Conservation (phyloP, 2,113 vertebrate genomes). For the Cranoglanis bouderius region DNA sequence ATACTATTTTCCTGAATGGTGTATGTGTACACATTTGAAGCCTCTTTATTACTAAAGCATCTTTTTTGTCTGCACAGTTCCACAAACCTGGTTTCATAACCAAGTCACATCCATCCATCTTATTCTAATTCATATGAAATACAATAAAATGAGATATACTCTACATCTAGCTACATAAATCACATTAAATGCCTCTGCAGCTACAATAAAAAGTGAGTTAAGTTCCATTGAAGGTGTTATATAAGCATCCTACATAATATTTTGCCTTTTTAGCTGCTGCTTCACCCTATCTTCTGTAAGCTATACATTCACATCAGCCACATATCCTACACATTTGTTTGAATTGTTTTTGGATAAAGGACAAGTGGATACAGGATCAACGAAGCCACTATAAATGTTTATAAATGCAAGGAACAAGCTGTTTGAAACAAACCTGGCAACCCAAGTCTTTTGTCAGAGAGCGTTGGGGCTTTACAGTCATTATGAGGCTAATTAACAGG, state of each 20-base stretch:
- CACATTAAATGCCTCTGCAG: constrained; percentile 41
- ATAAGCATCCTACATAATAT: constrained; percentile 30
- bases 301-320: neutral
- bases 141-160: constrained; percentile 41
- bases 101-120: constrained; percentile 35
- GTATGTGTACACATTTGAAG: constrained; percentile 14
- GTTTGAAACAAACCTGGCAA: constrained; percentile 45
- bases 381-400: constrained; percentile 31
- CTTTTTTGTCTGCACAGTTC: constrained; percentile 34
- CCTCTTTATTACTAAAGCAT: constrained; percentile 30
- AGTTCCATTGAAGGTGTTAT: constrained; percentile 28
- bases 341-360: constrained; percentile 16
- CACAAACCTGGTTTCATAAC: constrained; percentile 28
- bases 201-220: constrained; percentile 38
- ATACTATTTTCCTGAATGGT: constrained; percentile 38
- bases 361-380: constrained; percentile 7
- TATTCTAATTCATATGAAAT: constrained; percentile 43
- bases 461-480: constrained; percentile 58
- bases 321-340: constrained; percentile 12
- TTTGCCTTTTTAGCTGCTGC: neutral
- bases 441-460: constrained; percentile 57
- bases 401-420: constrained; percentile 19
- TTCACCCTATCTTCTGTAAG: neutral
- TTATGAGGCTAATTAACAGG: constrained; percentile 65
- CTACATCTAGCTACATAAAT: constrained; percentile 32